Conservation (phyloP, 2,113 vertebrate genomes). For the Catharus fuscescens region DNA sequence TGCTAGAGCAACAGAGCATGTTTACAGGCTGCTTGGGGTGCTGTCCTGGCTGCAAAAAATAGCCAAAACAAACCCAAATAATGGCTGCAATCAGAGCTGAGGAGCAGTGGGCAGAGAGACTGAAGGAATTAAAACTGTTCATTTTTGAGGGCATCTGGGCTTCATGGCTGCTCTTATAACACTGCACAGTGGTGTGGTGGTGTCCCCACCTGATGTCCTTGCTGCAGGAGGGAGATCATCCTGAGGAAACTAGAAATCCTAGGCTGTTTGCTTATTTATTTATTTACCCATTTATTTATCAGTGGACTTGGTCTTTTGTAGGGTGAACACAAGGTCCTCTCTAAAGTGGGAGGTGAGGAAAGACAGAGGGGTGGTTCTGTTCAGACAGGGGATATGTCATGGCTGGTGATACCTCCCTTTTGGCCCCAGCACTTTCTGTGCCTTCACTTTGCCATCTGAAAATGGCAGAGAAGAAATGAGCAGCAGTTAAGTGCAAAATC, state of each 20-base stretch:
- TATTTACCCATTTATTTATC: not conserved
- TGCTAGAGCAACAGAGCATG: fast-evolving
- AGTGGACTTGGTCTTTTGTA: not conserved
- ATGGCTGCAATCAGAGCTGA: not conserved
- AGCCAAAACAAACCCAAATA: not conserved
- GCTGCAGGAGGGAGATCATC: not conserved
- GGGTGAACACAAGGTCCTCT: not conserved
- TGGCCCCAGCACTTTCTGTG: not conserved
- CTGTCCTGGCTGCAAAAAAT: not conserved
- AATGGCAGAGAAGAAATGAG: not conserved
- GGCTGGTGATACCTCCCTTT: not conserved
- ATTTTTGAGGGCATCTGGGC: not conserved
- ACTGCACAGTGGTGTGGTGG: not conserved
- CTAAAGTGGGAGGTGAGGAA: not conserved
- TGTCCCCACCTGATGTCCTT: not conserved
- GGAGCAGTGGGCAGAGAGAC: not conserved
- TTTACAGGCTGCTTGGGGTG: not conserved
- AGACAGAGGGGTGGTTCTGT: not conserved
- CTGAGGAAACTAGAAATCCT: not conserved
- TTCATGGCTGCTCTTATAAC: not conserved
- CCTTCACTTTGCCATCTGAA: not conserved
- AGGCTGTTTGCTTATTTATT: not conserved
- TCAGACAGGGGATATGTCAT: not conserved
- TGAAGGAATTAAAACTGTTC: not conserved
- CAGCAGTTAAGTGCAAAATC: not conserved